Evolutionary conservation across 1,140 invertebrate genomes (phyloP).

Genomic region (Rhopalosiphum maidis): DNA sequence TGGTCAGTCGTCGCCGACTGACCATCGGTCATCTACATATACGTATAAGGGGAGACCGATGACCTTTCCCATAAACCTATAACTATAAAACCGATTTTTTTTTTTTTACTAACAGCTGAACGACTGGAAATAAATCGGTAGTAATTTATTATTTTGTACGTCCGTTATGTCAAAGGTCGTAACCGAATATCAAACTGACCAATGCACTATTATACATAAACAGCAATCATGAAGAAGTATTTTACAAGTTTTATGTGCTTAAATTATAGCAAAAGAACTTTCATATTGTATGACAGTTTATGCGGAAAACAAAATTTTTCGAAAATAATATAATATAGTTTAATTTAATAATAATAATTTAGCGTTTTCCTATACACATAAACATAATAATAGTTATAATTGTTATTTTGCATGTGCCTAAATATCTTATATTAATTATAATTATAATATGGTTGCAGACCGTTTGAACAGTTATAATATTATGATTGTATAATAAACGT

Average conservation of each 20-base stretch:
- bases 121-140: conserved; percentile 46
- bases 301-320: neutral
- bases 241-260: no score
- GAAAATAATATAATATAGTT: no score
- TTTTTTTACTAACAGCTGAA: conserved; percentile 39
- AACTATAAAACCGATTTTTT: conserved; percentile 37
- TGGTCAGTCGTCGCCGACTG: neutral
- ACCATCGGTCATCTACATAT: conserved; percentile 52
- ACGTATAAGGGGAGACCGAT: conserved; percentile 39
- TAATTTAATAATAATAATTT: neutral
- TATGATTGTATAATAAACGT: neutral
- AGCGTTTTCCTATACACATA: neutral
- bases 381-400: no score
- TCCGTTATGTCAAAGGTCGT: conserved; percentile 56
- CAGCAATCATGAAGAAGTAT: neutral
- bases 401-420: neutral
- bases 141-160: conserved; percentile 47
- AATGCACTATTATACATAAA: neutral
- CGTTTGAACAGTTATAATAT: neutral
- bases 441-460: neutral
- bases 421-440: neutral
- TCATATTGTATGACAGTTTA: neutral
- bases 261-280: neutral
- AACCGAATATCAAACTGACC: neutral
- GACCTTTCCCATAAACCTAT: conserved; percentile 56